Conservation (phyloP, 2,113 vertebrate species). For the Tautogolabrus adspersus region DNA sequence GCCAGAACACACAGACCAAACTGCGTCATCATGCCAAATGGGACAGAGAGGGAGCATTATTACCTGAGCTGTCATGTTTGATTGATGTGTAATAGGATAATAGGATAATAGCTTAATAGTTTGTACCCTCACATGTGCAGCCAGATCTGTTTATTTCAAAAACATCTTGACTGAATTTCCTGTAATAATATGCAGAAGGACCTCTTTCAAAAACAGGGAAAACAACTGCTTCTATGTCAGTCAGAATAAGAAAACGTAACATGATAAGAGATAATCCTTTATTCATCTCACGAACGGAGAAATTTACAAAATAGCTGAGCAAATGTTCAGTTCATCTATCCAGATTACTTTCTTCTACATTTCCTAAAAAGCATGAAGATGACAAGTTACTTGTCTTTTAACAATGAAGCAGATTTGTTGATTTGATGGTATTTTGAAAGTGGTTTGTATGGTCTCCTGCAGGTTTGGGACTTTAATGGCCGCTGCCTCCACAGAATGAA, state of each 20-base stretch:
- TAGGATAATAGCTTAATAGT: background rate
- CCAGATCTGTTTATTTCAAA: background rate
- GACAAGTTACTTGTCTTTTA: too few relatives aligned
- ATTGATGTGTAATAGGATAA: slow-evolving; percentile 1
- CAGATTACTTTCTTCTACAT: too few relatives aligned
- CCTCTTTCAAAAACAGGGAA: background rate
- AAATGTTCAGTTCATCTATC: too few relatives aligned
- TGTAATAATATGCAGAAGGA: background rate
- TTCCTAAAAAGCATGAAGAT: too few relatives aligned
- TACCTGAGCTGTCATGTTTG: slow-evolving; percentile 27
- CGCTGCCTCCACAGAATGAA: slow-evolving; percentile 82
- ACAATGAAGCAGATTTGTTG: background rate
- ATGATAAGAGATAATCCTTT: too few relatives aligned
- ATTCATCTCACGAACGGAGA: too few relatives aligned
- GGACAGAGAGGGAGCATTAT: slow-evolving; percentile 9
- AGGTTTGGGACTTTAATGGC: slow-evolving; percentile 89
- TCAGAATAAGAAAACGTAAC: background rate
- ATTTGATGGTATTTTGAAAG: background rate
- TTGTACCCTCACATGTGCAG: background rate
- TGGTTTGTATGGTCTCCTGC: background rate
- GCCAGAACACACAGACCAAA: slow-evolving; percentile 38
- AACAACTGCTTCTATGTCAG: background rate
- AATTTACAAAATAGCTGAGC: too few relatives aligned
- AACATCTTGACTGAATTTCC: background rate
- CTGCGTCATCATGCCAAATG: slow-evolving; percentile 20